These are phyloP conservation scores for Microcebus ravelobensis DNA, from an alignment of 2,113 vertebrate species.

Conservation along the genomic window DNA sequence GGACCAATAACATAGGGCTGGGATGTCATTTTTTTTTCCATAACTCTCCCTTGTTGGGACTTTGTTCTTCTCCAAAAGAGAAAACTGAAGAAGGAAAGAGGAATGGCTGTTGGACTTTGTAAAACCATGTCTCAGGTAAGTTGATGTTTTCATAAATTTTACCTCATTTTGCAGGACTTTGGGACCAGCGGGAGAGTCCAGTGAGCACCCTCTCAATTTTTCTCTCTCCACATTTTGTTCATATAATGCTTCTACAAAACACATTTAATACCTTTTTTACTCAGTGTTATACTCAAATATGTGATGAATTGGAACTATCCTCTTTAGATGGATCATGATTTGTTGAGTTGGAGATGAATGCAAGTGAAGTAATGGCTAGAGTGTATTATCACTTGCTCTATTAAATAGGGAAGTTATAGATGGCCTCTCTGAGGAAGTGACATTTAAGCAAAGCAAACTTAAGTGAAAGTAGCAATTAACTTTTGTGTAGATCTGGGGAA, in stretches of 20 bases:
- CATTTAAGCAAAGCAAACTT: neutral
- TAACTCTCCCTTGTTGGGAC: conserved; percentile 18
- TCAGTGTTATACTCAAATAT: neutral
- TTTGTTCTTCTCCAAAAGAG: conserved; percentile 28
- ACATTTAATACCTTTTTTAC: neutral
- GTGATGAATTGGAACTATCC: neutral
- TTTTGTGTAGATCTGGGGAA: neutral
- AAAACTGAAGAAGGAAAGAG: conserved; percentile 47
- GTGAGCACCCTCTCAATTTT: neutral
- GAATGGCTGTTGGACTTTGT: conserved; percentile 68
- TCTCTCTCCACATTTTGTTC: conserved; percentile 16
- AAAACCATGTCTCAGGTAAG: conserved; percentile 52
- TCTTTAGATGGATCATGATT: neutral
- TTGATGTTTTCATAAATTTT: neutral
- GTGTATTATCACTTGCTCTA: neutral
- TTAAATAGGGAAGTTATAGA: neutral
- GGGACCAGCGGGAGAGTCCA: neutral
- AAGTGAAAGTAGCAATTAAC: neutral
- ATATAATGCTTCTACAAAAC: neutral
- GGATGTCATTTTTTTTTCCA: neutral
- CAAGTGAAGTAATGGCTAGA: neutral
- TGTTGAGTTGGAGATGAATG: neutral
- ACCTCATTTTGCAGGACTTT: neutral
- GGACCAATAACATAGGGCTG: neutral
- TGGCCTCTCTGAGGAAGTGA: neutral